Evolutionary conservation across 2,113 vertebrate species (phyloP).

Genomic region (Odocoileus virginianus): DNA sequence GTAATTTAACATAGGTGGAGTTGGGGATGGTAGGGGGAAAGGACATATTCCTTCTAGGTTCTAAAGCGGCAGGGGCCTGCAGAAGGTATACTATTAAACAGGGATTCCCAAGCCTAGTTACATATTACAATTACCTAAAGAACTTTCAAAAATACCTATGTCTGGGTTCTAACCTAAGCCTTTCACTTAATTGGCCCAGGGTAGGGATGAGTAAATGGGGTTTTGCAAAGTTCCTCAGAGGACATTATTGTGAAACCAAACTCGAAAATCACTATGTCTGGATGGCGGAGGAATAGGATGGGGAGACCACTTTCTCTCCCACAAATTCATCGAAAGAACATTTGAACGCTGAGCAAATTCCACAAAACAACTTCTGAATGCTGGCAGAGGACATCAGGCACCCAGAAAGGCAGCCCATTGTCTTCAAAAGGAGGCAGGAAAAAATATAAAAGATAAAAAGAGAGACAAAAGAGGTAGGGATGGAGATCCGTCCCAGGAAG

Average conservation of each 20-base stretch:
- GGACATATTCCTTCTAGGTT: not conserved
- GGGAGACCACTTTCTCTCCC: not conserved
- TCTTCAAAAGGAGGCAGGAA: not conserved
- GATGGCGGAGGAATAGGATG: not conserved
- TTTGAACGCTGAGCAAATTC: not conserved
- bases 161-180: not conserved
- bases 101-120: not conserved
- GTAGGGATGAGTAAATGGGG: not conserved
- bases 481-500: accelerated
- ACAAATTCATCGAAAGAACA: not conserved
- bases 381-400: not conserved
- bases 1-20: not conserved
- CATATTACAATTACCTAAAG: not conserved
- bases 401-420: not conserved
- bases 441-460: not conserved
- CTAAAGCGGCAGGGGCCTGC: not conserved
- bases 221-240: not conserved
- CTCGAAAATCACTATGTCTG: not conserved
- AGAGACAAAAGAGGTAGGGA: not conserved
- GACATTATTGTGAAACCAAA: not conserved
- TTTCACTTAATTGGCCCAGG: not conserved
- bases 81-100: not conserved
- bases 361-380: not conserved
- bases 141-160: not conserved
- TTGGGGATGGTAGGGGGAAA: not conserved